Conservation (phyloP, 2,888 invertebrate genomes). For the Scelioninae gen. 1 region DNA sequence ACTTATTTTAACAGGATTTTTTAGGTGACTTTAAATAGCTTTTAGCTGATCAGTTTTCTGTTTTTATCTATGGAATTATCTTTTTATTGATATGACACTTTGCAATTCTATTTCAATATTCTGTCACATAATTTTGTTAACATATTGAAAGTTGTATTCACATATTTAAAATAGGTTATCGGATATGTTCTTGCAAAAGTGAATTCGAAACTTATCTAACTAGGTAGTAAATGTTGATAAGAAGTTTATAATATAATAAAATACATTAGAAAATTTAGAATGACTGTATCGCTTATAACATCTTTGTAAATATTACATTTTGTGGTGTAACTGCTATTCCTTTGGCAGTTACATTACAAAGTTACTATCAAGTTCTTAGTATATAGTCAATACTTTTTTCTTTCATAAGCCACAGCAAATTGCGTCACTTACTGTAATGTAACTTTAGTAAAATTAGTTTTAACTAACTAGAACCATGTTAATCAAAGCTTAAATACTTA, state of each 20-base stretch:
- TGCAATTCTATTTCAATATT: too few species aligned
- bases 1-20: conserved; percentile 48
- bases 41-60: conserved; percentile 19
- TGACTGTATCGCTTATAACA: background rate
- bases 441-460: conserved; percentile 45
- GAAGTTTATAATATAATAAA: conserved; percentile 1
- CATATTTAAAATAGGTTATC: too few species aligned
- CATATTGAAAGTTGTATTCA: too few species aligned
- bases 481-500: conserved; percentile 10
- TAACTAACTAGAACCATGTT: conserved; percentile 23
- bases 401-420: conserved; percentile 23
- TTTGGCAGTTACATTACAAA: conserved; percentile 32
- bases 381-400: conserved; percentile 18
- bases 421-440: conserved; percentile 25
- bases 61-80: too few species aligned
- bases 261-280: background rate
- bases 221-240: conserved; percentile 17
- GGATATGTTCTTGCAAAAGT: conserved; percentile 18
- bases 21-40: conserved; percentile 26
- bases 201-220: conserved; percentile 12
- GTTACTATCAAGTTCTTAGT: conserved; percentile 30
- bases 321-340: conserved; percentile 23
- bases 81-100: too few species aligned
- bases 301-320: conserved; percentile 25
- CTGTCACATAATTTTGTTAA: too few species aligned